Conservation (phyloP, 2,113 vertebrate species). For the Emydura subglobosa region DNA sequence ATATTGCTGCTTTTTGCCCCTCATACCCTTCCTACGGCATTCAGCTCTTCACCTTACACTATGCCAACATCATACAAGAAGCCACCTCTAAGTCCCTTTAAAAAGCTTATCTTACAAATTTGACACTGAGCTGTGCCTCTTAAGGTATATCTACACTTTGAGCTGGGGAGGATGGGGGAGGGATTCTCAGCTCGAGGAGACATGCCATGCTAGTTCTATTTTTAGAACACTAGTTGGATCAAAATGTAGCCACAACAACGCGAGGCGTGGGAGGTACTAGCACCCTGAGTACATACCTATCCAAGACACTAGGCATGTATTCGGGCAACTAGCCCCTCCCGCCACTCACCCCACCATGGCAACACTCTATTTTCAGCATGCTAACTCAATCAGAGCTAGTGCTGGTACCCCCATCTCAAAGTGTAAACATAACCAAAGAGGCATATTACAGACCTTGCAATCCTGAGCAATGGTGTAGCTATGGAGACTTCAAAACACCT, state of each 20-base stretch:
- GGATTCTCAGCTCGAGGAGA: background rate
- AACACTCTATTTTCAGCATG: background rate
- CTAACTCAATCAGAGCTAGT: background rate
- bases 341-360: background rate
- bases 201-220: background rate
- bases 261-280: background rate
- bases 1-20: background rate
- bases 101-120: background rate
- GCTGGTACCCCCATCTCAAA: background rate
- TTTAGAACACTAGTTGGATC: background rate
- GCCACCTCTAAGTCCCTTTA: background rate
- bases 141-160: background rate
- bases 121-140: background rate
- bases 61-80: background rate
- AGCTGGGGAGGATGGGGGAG: background rate
- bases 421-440: background rate
- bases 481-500: background rate
- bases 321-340: background rate
- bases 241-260: background rate
- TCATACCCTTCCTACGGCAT: background rate
- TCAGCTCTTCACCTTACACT: background rate
- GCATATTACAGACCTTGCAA: background rate
- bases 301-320: background rate
- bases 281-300: background rate
- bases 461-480: background rate